Percentiles rank a stretch among this genome's conserved stretches.
phyloP scores from a whole-genome alignment of 1,140 invertebrate genomes.

The Drosophila micromelanica region DNA sequence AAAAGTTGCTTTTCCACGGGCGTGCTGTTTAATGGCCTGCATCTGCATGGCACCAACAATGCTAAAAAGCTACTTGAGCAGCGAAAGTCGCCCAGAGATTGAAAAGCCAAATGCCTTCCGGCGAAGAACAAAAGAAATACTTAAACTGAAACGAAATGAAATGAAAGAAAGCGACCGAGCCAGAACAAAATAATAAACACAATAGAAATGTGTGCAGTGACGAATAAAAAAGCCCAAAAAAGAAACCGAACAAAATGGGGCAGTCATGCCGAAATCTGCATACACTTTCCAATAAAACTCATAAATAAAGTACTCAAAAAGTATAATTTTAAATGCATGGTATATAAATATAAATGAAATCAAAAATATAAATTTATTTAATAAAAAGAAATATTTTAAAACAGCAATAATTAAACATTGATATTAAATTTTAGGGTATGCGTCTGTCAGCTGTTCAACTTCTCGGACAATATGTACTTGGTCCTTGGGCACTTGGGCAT shows the following conservation, averaged over 20 bases:
- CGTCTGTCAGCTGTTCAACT: slow-evolving; percentile 1
- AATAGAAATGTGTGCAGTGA: slow-evolving; percentile 52
- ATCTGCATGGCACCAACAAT: slow-evolving; percentile 46
- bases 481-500: slow-evolving; percentile 51
- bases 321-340: too few relatives aligned
- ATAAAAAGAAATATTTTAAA: background rate
- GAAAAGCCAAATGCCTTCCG: slow-evolving; percentile 60
- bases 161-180: slow-evolving; percentile 27
- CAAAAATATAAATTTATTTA: background rate
- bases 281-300: background rate
- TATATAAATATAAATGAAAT: too few relatives aligned
- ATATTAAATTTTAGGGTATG: slow-evolving; percentile 9
- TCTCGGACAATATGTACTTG: slow-evolving; percentile 15
- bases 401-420: background rate
- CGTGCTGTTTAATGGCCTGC: slow-evolving; percentile 38
- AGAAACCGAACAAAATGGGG: background rate
- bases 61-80: slow-evolving; percentile 33
- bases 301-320: background rate
- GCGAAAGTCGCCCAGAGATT: slow-evolving; percentile 53
- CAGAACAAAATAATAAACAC: slow-evolving; percentile 57
- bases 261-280: background rate
- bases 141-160: slow-evolving; percentile 43
- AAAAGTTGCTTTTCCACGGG: slow-evolving; percentile 15
- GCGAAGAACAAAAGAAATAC: slow-evolving; percentile 41
- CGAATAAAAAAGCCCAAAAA: slow-evolving; percentile 20